Percentiles rank a stretch among this genome's conserved stretches.
Evolutionary conservation across 2,113 vertebrate genomes (phyloP).

Genomic region (Lophius piscatorius): DNA sequence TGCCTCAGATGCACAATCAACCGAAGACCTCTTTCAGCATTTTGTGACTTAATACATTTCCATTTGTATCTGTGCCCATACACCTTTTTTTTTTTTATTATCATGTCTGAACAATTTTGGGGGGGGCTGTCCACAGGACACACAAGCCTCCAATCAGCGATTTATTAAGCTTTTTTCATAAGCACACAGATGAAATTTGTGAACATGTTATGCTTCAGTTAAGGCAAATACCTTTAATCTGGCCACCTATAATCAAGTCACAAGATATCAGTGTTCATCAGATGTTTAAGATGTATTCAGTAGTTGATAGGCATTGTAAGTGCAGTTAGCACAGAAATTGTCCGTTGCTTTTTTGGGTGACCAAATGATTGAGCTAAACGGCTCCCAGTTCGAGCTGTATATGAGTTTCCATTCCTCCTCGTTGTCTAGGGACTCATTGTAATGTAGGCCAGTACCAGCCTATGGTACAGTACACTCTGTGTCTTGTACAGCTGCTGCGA

Average conservation of each 20-base stretch:
- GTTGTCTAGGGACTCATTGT: slow-evolving; percentile 51
- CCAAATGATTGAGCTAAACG: slow-evolving; percentile 50
- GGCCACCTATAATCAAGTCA: not conserved
- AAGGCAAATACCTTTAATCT: not conserved
- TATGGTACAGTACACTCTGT: slow-evolving; percentile 64
- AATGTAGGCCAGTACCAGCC: slow-evolving; percentile 77
- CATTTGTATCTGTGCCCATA: too few species aligned
- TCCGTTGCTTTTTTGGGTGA: slow-evolving; percentile 26
- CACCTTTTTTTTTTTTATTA: not conserved
- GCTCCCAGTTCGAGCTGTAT: slow-evolving; percentile 33
- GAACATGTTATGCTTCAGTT: not conserved
- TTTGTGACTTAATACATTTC: slow-evolving; percentile 7
- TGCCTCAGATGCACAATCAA: not conserved
- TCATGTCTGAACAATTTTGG: not conserved
- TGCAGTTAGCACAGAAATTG: not conserved
- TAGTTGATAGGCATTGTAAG: not conserved
- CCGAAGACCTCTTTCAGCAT: slow-evolving; percentile 48
- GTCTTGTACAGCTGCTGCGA: slow-evolving; percentile 69
- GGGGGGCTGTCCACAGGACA: not conserved
- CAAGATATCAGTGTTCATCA: not conserved
- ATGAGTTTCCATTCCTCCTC: slow-evolving; percentile 50
- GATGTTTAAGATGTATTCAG: not conserved
- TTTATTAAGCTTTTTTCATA: not conserved
- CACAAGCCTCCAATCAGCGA: not conserved
- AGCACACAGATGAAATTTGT: too few species aligned